Conservation (phyloP, 2,113 vertebrate genomes). For the Dromiciops gliroides region DNA sequence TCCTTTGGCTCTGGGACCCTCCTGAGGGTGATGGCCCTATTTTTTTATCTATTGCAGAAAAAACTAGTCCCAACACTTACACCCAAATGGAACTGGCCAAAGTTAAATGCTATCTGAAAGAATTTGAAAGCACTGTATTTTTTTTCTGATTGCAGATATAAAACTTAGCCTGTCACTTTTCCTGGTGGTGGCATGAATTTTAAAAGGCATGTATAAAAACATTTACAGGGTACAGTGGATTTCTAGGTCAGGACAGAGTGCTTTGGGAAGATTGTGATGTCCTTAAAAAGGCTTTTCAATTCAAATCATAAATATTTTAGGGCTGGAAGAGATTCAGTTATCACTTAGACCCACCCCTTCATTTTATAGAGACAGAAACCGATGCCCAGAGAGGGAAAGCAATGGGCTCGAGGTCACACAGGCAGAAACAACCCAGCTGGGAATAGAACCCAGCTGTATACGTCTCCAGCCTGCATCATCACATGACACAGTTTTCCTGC, state of each 20-base stretch:
- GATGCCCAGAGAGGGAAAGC: conserved; percentile 11
- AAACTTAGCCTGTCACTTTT: conserved; percentile 57
- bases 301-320: conserved; percentile 32
- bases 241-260: conserved; percentile 73
- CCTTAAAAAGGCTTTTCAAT: conserved; percentile 62
- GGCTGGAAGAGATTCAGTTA: not conserved
- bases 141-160: conserved; percentile 59
- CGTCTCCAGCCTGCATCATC: not conserved
- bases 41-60: not conserved
- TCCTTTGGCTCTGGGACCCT: not conserved
- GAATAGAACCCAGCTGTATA: not conserved
- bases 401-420: conserved; percentile 38
- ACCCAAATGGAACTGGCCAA: conserved; percentile 34
- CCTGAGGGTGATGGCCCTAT: not conserved
- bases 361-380: conserved; percentile 45
- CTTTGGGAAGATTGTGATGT: not conserved
- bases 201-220: conserved; percentile 53
- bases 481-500: not conserved
- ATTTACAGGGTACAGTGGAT: conserved; percentile 76
- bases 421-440: not conserved
- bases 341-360: conserved; percentile 7
- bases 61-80: not conserved
- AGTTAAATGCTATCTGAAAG: conserved; percentile 45
- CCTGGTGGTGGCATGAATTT: conserved; percentile 51
- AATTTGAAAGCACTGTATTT: conserved; percentile 59